Evolutionary conservation across 2,888 invertebrate genomes (phyloP).

Genomic region (Agrotis segetum): DNA sequence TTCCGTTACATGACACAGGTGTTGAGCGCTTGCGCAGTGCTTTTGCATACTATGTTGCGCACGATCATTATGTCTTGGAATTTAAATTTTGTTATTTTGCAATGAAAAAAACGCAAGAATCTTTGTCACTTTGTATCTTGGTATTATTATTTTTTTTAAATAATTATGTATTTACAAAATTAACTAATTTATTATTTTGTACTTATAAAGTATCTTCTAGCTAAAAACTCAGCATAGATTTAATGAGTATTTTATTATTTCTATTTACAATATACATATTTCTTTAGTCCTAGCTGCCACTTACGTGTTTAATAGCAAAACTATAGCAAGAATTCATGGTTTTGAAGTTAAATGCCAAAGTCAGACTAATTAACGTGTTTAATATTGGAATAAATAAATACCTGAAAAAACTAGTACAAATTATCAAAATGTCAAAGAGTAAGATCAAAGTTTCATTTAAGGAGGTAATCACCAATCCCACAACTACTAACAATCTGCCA

Average conservation of each 20-base stretch:
- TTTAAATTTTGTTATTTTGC: slow-evolving; percentile 6
- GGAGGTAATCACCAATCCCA: neutral
- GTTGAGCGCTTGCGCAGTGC: slow-evolving; percentile 46
- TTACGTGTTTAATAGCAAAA: no score
- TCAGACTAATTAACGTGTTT: neutral
- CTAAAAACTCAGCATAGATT: neutral
- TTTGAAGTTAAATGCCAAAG: neutral
- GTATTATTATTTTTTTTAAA: neutral
- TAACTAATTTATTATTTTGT: neutral
- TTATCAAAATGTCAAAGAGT: neutral
- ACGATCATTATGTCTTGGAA: slow-evolving; percentile 6
- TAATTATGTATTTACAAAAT: no score
- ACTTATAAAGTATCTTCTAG: neutral
- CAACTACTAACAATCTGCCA: slow-evolving; percentile 14
- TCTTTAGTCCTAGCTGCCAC: neutral
- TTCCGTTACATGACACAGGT: slow-evolving; percentile 66
- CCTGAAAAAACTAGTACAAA: neutral
- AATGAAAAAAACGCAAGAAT: neutral
- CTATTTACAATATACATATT: no score
- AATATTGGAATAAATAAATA: neutral
- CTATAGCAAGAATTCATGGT: no score
- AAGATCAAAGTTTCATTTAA: neutral
- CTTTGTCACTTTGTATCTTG: neutral
- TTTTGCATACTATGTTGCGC: slow-evolving; percentile 30
- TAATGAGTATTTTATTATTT: neutral